Evolutionary conservation across 2,797 vertebrate genomes (phyloP).

Genomic region (Pteropus rufus): DNA sequence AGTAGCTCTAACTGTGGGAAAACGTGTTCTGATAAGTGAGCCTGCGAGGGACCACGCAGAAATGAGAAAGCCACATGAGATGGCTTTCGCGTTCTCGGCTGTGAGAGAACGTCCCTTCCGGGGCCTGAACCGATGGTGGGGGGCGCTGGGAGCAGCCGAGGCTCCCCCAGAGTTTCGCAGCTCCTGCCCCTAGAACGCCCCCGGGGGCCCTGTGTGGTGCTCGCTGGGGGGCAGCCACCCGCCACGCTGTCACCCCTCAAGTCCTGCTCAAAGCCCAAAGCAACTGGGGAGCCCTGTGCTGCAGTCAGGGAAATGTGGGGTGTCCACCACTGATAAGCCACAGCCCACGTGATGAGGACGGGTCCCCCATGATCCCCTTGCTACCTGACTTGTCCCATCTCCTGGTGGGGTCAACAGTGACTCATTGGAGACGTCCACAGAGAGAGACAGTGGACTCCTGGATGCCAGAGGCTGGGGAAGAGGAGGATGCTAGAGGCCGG

Average conservation of each 20-base stretch:
- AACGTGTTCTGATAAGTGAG: neutral
- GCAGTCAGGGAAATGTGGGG: neutral
- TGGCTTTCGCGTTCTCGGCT: neutral
- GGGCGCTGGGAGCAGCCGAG: no score
- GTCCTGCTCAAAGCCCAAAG: neutral
- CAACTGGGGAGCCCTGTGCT: neutral
- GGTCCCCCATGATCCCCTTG: neutral
- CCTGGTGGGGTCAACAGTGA: neutral
- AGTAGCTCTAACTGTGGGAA: neutral
- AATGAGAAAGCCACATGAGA: no score
- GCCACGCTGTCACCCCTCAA: neutral
- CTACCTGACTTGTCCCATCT: neutral
- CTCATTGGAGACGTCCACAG: accelerated
- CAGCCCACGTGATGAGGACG: neutral
- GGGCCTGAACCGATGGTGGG: neutral
- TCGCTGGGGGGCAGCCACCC: neutral
- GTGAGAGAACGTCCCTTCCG: neutral
- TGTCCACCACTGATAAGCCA: neutral
- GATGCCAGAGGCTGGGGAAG: neutral
- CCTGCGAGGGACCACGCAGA: neutral
- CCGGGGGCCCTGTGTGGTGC: no score
- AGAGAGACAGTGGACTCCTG: neutral
- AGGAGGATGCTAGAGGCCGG: neutral
- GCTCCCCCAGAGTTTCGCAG: neutral
- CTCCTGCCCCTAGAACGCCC: neutral